Percentiles rank a stretch among this genome's conserved stretches.
Conservation (phyloP, 2,797 vertebrate species). For the Myotis daubentonii region DNA sequence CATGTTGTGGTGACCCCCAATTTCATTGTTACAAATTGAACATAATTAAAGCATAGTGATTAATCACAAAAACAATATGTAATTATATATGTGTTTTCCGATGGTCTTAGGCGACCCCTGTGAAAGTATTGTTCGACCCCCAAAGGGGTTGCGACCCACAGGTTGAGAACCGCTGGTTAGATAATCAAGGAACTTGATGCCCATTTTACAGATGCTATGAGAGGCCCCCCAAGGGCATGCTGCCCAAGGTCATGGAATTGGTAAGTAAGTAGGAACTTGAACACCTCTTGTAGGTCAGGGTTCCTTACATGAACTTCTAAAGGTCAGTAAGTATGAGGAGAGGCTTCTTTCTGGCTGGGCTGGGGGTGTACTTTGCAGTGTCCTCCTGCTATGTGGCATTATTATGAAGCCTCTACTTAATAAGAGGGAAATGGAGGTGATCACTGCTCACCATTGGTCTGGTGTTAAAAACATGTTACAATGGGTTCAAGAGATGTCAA, state of each 20-base stretch:
- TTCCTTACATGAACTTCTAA: slow-evolving; percentile 8
- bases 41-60: too few relatives aligned
- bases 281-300: not conserved
- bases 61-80: too few relatives aligned
- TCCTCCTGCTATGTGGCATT: not conserved
- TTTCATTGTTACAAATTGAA: too few relatives aligned
- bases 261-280: not conserved
- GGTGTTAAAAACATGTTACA: not conserved
- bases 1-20: too few relatives aligned
- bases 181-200: not conserved
- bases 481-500: slow-evolving; percentile 32
- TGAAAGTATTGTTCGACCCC: too few relatives aligned
- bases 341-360: not conserved
- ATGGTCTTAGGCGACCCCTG: too few relatives aligned
- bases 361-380: not conserved
- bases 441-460: not conserved
- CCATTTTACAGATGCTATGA: not conserved
- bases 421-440: not conserved
- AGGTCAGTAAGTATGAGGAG: not conserved
- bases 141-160: too few relatives aligned
- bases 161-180: too few relatives aligned
- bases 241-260: not conserved
- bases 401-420: not conserved
- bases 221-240: not conserved
- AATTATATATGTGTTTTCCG: too few relatives aligned